phyloP scores from a whole-genome alignment of 2,113 vertebrate genomes.

The Labrus mixtus region DNA sequence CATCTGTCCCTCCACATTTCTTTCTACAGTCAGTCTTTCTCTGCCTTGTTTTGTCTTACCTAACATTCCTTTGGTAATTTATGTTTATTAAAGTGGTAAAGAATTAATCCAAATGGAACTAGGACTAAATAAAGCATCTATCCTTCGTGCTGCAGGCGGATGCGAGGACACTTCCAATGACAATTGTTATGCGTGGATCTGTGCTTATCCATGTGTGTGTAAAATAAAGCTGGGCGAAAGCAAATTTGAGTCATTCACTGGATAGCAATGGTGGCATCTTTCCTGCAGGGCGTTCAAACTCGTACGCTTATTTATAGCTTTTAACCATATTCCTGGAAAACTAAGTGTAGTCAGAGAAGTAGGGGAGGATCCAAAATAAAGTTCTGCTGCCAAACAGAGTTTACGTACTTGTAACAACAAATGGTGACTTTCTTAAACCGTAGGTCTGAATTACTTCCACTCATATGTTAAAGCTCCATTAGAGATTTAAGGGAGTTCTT shows the following conservation, averaged over 20 bases:
- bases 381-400: constrained; percentile 41
- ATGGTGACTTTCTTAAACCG: no score
- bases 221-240: constrained; percentile 43
- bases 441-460: no score
- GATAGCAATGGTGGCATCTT: constrained; percentile 43
- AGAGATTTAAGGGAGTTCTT: no score
- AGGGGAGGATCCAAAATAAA: constrained; percentile 37
- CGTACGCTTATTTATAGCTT: constrained; percentile 64
- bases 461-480: no score
- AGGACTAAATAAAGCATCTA: not conserved
- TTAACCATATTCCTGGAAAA: constrained; percentile 31
- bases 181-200: not conserved
- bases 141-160: not conserved
- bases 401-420: not conserved
- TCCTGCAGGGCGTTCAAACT: constrained; percentile 31
- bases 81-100: not conserved
- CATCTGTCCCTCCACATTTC: not conserved
- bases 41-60: no score
- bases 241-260: constrained; percentile 43
- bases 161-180: constrained; percentile 1
- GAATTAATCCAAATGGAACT: not conserved
- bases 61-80: no score
- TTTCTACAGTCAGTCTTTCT: not conserved
- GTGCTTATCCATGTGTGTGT: constrained; percentile 11
- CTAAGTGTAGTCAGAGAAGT: not conserved